phyloP scores from a whole-genome alignment of 2,888 invertebrate genomes.

The Hipparchia sbordonii region DNA sequence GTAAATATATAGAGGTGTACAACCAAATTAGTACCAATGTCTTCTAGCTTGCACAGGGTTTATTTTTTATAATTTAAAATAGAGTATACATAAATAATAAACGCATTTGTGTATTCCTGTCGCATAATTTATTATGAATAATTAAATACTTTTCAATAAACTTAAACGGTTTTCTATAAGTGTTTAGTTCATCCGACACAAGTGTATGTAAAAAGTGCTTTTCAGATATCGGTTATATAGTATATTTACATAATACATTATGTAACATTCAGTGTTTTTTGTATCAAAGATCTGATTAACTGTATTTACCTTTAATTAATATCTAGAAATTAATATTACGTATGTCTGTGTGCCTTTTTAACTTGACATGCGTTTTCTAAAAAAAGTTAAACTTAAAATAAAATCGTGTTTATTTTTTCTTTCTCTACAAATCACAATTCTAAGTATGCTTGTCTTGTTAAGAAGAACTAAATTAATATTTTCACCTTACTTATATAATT shows the following conservation, averaged over 20 bases:
- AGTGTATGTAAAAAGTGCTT: neutral
- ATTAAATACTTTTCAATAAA: neutral
- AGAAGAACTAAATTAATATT: slow-evolving; percentile 16
- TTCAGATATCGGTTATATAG: no score
- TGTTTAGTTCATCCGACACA: neutral
- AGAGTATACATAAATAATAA: neutral
- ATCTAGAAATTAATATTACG: slow-evolving; percentile 17
- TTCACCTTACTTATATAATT: neutral
- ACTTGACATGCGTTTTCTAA: slow-evolving; percentile 25
- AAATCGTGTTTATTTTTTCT: neutral
- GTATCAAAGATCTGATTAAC: slow-evolving; percentile 29
- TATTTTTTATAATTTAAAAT: neutral
- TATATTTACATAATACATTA: neutral
- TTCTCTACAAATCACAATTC: neutral
- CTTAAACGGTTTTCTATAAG: neutral
- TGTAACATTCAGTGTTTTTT: neutral
- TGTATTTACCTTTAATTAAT: neutral
- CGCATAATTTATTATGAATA: neutral
- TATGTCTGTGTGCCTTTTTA: slow-evolving; percentile 26
- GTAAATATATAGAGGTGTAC: no score
- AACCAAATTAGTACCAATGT: no score
- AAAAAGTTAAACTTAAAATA: neutral
- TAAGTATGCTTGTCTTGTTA: slow-evolving; percentile 28
- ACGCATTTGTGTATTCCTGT: neutral
- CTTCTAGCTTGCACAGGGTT: neutral